Base-by-base conservation (phyloP, 2,888 invertebrate species). In the Mythimna albipuncta region DNA sequence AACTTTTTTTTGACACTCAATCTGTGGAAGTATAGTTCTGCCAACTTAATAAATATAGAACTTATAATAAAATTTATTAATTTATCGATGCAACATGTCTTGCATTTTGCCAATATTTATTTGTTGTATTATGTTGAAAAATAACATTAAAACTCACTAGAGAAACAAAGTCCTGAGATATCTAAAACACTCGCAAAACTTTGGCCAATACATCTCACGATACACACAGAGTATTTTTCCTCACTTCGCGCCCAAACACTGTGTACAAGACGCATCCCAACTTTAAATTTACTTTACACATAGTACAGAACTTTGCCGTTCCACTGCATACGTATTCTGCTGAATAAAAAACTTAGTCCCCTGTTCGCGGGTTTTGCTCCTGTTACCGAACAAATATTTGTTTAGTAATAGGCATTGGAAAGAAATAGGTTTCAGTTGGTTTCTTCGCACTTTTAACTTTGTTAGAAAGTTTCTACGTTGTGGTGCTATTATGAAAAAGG, bases 221-320 rank as follows among this genome's bases (percentile, higher is more conserved):
- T 68, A 73, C 62, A 75, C 67, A 75, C 57, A 64, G 71, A 44
- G 73, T 79, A 79, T 82, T 79, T 82, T 85, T 75, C 83, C 54
- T 81, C 69, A 73, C 77, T 77, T 69, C 66, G 61, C 74, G 64
- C 69, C 72, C 66, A 84, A 75, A 72, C 58, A 68, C 58, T 59
- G 72, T 73, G 35, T 68, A 72, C 67, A 78, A 77, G 81, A 77
- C 77, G 84, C 85, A 85, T 68, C 58, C 71, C 41, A 87, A 87
- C 77, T 85, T 85, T 83, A 87, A 85, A 85, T 87, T 87, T 85
- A 85, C 85, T 87, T 83, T 79, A 68, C 70, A 83, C 73, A 66
- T 79, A 75, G 77, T 83, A 79, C 66, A 71, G 57, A 85, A 85
- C 66, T 85, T 85, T 41, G 16, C 66, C 66, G 71, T 85, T 72